Base-by-base conservation (phyloP, 2,888 invertebrate species). In the Koerneria pararmatus region DNA sequence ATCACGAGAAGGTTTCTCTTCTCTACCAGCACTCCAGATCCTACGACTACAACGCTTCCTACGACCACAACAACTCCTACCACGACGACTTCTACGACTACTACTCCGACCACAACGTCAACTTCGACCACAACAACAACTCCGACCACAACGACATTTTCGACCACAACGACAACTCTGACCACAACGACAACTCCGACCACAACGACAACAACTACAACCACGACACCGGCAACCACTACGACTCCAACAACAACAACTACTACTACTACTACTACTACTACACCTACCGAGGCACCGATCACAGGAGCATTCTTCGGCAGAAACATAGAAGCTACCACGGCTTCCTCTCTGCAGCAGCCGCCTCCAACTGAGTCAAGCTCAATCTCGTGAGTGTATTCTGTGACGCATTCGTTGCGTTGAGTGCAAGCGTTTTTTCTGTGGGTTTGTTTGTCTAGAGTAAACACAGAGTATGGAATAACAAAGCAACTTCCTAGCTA, bases 71-170 rank as follows among this genome's bases (percentile, higher is more conserved):
- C 29, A 29, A 51, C 63, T 29, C 37, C 59, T 1, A 41, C 59
- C 4, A 64, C 56, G n/a, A 64, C 62, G 5, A 51, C 62, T 4
- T 19, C 35, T 35, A 35, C 58, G 3, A 62, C 62, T 29, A 8
- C 11, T 15, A 49, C 62, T 1, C 49, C 62, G 15, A 62, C 61
- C 41, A 31, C 24, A 41, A n/a, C 37, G 22, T n/a, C 61, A 11
- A 54, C 54, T 0, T 37, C 63, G 22, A 58, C 35, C 8, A 66
- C 68, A 2, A 49, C 71, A 0, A 66, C 70, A 27, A 51, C 70
- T 15, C 57, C 67, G 1, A 54, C 67, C 0, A 67, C 72, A 2
- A 68, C 71, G 22, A 63, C 68, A 19, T 27, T 61, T 0, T 41
- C 66, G 1, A 57, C 67, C 24, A 59, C 54, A n/a, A 65, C 68